phyloP scores from a whole-genome alignment of 2,888 invertebrate genomes.

The Zootermopsis nevadensis region DNA sequence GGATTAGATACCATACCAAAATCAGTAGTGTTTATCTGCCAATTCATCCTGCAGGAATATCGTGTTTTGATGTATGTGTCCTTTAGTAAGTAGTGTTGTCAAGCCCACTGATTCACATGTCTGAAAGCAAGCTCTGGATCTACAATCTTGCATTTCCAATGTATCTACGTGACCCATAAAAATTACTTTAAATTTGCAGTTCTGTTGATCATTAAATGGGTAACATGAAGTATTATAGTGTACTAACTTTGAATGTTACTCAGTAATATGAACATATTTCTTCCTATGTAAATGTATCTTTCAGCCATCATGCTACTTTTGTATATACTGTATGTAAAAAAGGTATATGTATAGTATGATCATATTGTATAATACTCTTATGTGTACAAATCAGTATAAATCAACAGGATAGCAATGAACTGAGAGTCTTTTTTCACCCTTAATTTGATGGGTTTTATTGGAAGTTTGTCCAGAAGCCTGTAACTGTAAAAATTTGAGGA shows the following conservation, averaged over 20 bases:
- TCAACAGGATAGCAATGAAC: too few relatives aligned
- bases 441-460: too few relatives aligned
- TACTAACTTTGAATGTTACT: not conserved
- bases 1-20: too few relatives aligned
- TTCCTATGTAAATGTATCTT: not conserved
- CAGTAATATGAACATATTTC: not conserved
- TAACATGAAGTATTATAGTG: not conserved
- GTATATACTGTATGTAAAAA: slow-evolving; percentile 13
- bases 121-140: not conserved
- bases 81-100: too few relatives aligned
- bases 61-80: too few relatives aligned
- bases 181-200: not conserved
- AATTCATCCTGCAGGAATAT: too few relatives aligned
- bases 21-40: too few relatives aligned
- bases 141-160: not conserved
- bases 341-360: not conserved
- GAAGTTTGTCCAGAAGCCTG: too few relatives aligned
- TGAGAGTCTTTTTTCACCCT: too few relatives aligned
- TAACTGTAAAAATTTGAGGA: too few relatives aligned
- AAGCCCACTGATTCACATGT: too few relatives aligned
- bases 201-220: not conserved
- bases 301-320: not conserved
- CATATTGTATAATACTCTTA: not conserved
- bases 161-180: not conserved
- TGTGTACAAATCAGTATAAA: not conserved